Percentiles rank a stretch among this genome's conserved stretches.
phyloP scores from a whole-genome alignment of 2,113 vertebrate species.

The Pedionomus torquatus region DNA sequence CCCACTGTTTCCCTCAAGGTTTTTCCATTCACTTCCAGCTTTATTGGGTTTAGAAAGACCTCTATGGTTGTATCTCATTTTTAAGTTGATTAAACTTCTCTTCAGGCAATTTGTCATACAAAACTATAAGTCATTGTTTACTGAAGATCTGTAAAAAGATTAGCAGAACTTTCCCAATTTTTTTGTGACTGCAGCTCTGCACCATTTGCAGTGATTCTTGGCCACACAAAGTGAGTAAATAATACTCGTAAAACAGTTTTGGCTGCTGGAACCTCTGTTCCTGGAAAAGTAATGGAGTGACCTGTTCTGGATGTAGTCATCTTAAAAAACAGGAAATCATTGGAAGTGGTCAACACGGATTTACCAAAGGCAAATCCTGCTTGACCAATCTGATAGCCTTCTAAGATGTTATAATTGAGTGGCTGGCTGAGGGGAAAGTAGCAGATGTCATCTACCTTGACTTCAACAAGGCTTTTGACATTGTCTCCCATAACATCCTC shows the following conservation, averaged over 20 bases:
- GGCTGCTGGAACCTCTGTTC: background rate
- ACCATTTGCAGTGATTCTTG: background rate
- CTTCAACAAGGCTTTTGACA: too few relatives aligned
- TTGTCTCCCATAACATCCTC: too few relatives aligned
- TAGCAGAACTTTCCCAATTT: background rate
- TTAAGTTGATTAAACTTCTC: background rate
- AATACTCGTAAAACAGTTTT: background rate
- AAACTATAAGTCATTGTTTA: background rate
- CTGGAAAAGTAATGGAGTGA: too few relatives aligned
- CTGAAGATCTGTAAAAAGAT: background rate
- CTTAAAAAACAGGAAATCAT: too few relatives aligned
- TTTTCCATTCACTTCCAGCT: background rate
- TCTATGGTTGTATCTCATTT: background rate
- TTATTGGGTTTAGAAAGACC: slow-evolving; percentile 13
- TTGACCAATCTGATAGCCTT: too few relatives aligned
- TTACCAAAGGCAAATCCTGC: too few relatives aligned
- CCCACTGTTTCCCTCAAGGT: slow-evolving; percentile 28
- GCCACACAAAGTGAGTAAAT: background rate
- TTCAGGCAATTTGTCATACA: too few relatives aligned
- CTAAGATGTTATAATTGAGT: too few relatives aligned
- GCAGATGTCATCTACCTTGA: too few relatives aligned
- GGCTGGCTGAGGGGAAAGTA: too few relatives aligned
- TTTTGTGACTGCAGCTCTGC: background rate
- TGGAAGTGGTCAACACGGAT: too few relatives aligned
- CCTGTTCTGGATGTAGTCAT: too few relatives aligned